Percentiles rank a stretch among this genome's conserved stretches.
phyloP scores from a whole-genome alignment of 2,888 invertebrate species.

The Tenthredo notha region DNA sequence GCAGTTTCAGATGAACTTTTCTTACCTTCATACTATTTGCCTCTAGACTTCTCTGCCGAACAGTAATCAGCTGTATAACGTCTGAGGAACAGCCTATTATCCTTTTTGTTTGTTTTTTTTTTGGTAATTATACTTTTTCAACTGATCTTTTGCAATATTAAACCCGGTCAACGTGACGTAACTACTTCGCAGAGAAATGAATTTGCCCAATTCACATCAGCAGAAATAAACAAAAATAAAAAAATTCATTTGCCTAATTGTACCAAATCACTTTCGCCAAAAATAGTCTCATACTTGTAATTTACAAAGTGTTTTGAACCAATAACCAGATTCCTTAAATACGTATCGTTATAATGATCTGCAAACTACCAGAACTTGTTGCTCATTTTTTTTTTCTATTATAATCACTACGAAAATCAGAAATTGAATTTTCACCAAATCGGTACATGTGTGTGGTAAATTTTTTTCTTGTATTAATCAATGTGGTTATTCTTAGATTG shows the following conservation, averaged over 20 bases:
- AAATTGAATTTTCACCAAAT: too few species aligned
- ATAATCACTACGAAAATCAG: too few species aligned
- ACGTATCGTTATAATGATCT: too few species aligned
- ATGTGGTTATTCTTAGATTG: too few species aligned
- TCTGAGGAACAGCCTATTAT: slow-evolving; percentile 10
- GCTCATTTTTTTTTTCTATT: too few species aligned
- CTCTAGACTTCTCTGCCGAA: not conserved
- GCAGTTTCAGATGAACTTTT: slow-evolving; percentile 8
- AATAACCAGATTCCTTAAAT: too few species aligned
- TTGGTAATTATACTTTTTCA: slow-evolving; percentile 16
- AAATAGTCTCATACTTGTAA: not conserved
- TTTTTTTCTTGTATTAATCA: too few species aligned
- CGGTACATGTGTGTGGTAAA: too few species aligned
- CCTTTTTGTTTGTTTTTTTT: slow-evolving; percentile 34
- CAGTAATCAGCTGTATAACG: slow-evolving; percentile 8
- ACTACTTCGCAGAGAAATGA: not conserved
- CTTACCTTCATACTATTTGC: slow-evolving; percentile 22
- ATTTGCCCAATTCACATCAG: slow-evolving; percentile 8
- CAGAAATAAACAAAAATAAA: not conserved
- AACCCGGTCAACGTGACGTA: slow-evolving; percentile 4
- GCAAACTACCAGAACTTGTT: too few species aligned
- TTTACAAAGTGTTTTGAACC: too few species aligned
- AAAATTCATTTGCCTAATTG: not conserved
- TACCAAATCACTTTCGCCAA: not conserved
- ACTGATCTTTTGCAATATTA: not conserved